A percentile compares a stretch with the other conserved stretches of the same genome.
Evolutionary conservation across 2,113 vertebrate species (phyloP).

Genomic region (Alces alces): DNA sequence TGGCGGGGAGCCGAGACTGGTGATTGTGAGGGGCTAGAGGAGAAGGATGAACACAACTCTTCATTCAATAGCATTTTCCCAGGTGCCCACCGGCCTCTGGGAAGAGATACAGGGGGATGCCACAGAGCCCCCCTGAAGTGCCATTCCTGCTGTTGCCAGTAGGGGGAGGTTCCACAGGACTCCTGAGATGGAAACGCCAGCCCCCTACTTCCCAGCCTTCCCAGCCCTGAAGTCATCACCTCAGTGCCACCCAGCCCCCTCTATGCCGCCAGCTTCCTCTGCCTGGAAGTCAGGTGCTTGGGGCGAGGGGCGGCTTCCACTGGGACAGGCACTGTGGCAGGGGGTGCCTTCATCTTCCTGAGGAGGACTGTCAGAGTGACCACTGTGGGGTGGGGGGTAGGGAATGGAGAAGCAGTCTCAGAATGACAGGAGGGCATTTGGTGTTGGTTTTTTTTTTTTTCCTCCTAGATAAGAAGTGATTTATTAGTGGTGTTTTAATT

Average conservation of each 20-base stretch:
- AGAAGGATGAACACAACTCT: neutral
- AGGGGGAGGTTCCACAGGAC: neutral
- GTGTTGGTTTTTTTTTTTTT: neutral
- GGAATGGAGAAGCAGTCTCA: neutral
- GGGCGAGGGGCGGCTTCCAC: neutral
- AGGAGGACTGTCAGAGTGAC: neutral
- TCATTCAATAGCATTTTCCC: neutral
- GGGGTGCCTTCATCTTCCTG: too few relatives aligned
- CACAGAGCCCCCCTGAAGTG: neutral
- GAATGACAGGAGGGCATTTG: neutral
- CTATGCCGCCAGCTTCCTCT: neutral
- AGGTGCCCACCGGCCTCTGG: neutral
- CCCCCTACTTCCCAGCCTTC: neutral
- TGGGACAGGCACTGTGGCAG: neutral
- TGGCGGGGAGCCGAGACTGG: neutral
- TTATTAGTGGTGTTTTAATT: neutral
- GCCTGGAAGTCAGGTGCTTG: neutral
- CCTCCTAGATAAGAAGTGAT: neutral
- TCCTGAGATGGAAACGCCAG: neutral
- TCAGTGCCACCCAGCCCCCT: neutral
- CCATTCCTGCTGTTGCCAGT: neutral
- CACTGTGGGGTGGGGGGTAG: fast-evolving
- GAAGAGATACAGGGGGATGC: neutral
- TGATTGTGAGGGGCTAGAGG: neutral
- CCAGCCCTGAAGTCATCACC: neutral